Base-by-base conservation (phyloP, 2,888 invertebrate species). In the Phyllotreta cruciferae region DNA sequence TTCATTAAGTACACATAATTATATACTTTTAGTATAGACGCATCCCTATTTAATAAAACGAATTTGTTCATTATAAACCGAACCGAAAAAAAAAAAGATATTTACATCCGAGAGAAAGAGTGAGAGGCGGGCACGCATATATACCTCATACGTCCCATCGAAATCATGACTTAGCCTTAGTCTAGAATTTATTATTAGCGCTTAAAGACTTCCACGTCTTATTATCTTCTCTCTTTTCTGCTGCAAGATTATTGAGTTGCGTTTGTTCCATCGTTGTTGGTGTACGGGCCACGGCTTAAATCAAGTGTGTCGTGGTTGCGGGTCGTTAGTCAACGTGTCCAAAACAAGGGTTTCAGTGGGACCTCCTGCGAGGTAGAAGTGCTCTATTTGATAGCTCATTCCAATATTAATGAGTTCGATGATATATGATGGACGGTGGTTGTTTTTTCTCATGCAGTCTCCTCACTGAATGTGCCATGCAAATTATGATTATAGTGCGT, bases 381-480 rank as follows among this genome's bases (percentile, higher is more conserved):
- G 71, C 71, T 67, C 71, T 70, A 71, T 71, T 71, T 73, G 71
- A 72, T 69, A 72, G 71, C 66, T 72, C 72, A 75, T 75, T 75
- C 73, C 71, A 73, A 75, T 74, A 74, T 73, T 76, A 75, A 74
- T 74, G 73, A 71, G 69, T 69, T 71, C 68, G 71, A 69, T 73
- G 74, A 75, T 73, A 74, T 71, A 67, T 64, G 56, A 64, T 60
- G 62, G 65, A 57, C 55, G 24, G 24, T 24, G 24, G 24, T 24
- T 24, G 24, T 24, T 24, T 24, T 24, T 24, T 24, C 4, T 24
- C 4, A 3, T 24, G 2, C n/a, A n/a, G n/a, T 24, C 24, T 24
- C 24, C 2, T 24, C 24, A 3, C 4, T 24, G 24, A 24, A 24
- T 24, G 24, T 24, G 24, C 24, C 24, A 24, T 24, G 24, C 24